phyloP scores from a whole-genome alignment of 2,113 vertebrate genomes.

The Chionodraco myersi region DNA sequence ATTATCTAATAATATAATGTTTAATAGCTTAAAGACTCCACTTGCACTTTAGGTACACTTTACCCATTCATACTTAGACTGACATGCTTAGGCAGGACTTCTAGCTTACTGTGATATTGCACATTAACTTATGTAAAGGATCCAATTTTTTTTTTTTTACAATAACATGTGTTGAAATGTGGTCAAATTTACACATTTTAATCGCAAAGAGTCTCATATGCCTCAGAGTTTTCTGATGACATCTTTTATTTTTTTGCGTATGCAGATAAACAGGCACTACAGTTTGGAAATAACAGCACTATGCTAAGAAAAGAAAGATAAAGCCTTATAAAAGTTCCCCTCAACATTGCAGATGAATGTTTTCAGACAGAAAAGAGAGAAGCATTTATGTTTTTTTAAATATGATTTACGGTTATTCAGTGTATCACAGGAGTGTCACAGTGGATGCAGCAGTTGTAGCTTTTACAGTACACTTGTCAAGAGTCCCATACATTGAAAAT shows the following conservation, averaged over 20 bases:
- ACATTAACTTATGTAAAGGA: no score
- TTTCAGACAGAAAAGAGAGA: slow-evolving; percentile 41
- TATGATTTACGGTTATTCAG: slow-evolving; percentile 26
- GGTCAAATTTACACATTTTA: no score
- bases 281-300: slow-evolving; percentile 69
- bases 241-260: slow-evolving; percentile 70
- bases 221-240: slow-evolving; percentile 52
- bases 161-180: no score
- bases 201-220: slow-evolving; percentile 20
- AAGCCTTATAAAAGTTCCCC: slow-evolving; percentile 41
- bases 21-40: not conserved
- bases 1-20: not conserved
- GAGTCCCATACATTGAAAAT: slow-evolving; percentile 7
- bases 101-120: no score
- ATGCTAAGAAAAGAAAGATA: slow-evolving; percentile 48
- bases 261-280: slow-evolving; percentile 75
- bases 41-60: no score
- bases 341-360: slow-evolving; percentile 32
- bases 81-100: no score
- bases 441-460: slow-evolving; percentile 32
- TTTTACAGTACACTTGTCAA: slow-evolving; percentile 14
- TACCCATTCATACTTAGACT: no score
- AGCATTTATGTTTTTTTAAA: slow-evolving; percentile 26
- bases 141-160: no score
- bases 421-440: slow-evolving; percentile 54